Evolutionary conservation across 2,113 vertebrate genomes (phyloP).

Genomic region (Sander lucioperca): DNA sequence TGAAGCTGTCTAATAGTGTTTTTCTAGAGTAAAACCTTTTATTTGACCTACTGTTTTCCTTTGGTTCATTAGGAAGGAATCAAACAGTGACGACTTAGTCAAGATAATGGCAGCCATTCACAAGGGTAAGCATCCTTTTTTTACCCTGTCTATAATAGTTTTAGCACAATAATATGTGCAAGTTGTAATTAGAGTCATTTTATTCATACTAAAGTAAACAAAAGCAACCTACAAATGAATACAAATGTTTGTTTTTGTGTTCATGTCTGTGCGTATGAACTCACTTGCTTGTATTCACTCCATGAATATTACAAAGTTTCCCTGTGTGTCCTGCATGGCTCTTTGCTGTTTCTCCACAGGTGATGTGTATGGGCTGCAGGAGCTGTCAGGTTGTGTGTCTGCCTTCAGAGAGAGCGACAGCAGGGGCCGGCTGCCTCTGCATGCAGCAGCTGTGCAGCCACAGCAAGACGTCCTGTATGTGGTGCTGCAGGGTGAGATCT

Average conservation of each 20-base stretch:
- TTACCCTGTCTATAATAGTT: not conserved
- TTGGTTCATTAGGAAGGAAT: conserved; percentile 77
- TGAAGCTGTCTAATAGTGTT: not conserved
- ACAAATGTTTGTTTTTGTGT: not conserved
- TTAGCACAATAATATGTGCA: not conserved
- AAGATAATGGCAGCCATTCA: conserved; percentile 87
- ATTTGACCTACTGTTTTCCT: conserved; percentile 35
- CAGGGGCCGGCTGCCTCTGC: conserved; percentile 87
- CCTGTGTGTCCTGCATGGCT: not conserved
- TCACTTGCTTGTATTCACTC: not conserved
- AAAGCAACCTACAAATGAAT: not conserved
- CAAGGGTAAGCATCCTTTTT: conserved; percentile 78
- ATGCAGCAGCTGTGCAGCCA: conserved; percentile 83
- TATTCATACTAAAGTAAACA: not conserved
- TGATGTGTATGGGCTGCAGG: conserved; percentile 82
- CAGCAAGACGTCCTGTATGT: conserved; percentile 82
- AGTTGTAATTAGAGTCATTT: not conserved
- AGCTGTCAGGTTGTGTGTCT: conserved; percentile 75
- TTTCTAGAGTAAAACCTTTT: not conserved
- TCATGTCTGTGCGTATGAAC: not conserved
- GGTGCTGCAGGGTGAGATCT: conserved; percentile 86
- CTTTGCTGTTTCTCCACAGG: conserved; percentile 73
- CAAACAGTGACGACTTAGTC: conserved; percentile 83
- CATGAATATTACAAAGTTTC: not conserved
- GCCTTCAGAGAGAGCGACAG: conserved; percentile 88